Conservation (phyloP, 2,888 invertebrate genomes). For the Prenolepis imparis region DNA sequence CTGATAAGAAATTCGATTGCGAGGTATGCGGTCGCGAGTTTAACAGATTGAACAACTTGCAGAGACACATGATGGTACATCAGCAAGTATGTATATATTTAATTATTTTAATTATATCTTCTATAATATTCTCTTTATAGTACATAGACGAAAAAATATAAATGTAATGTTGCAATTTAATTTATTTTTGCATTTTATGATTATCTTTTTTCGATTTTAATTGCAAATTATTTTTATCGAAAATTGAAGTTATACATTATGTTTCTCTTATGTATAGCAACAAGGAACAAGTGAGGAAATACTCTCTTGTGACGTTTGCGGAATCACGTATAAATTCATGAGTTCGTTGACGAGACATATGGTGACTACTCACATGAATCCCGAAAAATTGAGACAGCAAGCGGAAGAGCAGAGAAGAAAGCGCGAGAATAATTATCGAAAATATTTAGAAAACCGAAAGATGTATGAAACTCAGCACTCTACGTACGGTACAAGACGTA, state of each 20-base stretch:
- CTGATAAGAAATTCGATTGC: slow-evolving; percentile 85
- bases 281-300: slow-evolving; percentile 84
- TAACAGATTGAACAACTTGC: slow-evolving; percentile 85
- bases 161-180: neutral
- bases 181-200: neutral
- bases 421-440: slow-evolving; percentile 84
- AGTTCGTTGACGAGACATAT: slow-evolving; percentile 89
- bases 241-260: slow-evolving; percentile 1
- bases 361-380: slow-evolving; percentile 88
- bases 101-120: slow-evolving; percentile 39
- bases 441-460: slow-evolving; percentile 84
- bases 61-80: slow-evolving; percentile 86
- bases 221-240: neutral
- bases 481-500: slow-evolving; percentile 71
- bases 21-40: slow-evolving; percentile 85
- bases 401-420: slow-evolving; percentile 85
- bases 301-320: slow-evolving; percentile 86
- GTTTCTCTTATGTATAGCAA: slow-evolving; percentile 61
- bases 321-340: slow-evolving; percentile 87
- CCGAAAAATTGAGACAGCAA: slow-evolving; percentile 84
- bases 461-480: slow-evolving; percentile 84
- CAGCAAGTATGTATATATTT: slow-evolving; percentile 83
- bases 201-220: neutral
- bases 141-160: neutral
- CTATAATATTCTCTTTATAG: neutral